Evolutionary conservation across 2,113 vertebrate genomes (phyloP).

Genomic region (Columbina picui): DNA sequence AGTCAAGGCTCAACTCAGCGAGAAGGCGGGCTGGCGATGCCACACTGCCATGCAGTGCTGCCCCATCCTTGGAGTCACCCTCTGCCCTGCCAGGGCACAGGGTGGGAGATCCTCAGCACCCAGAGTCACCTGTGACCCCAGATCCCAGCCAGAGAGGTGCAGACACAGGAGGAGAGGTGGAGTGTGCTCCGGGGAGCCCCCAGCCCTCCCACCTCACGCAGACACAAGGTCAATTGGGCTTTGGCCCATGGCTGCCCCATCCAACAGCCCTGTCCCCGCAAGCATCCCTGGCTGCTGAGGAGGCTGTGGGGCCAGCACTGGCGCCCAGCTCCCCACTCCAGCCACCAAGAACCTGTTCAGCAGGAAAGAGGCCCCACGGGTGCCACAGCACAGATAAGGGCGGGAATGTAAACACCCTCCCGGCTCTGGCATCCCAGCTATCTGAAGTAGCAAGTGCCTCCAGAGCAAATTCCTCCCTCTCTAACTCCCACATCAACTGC

Average conservation of each 20-base stretch:
- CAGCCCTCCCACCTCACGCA: rapidly evolving
- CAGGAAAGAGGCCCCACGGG: constrained; percentile 15
- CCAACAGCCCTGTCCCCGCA: rapidly evolving
- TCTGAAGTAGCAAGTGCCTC: constrained; percentile 54
- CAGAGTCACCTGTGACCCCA: neutral
- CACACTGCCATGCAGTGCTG: neutral
- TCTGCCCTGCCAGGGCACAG: neutral
- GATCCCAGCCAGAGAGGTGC: neutral
- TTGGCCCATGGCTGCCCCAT: neutral
- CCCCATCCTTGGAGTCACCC: neutral
- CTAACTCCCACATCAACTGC: neutral
- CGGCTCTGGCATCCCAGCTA: constrained; percentile 42
- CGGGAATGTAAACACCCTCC: constrained; percentile 62
- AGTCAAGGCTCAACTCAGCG: rapidly evolving
- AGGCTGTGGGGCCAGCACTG: neutral
- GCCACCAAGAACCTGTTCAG: neutral
- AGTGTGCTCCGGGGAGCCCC: neutral
- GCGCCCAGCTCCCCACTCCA: neutral
- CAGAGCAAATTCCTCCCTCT: constrained; percentile 5
- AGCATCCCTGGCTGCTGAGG: rapidly evolving
- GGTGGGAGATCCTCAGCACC: rapidly evolving
- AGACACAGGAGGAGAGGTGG: neutral
- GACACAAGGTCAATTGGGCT: rapidly evolving
- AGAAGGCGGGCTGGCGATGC: neutral
- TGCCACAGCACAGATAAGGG: constrained; percentile 8